phyloP scores from a whole-genome alignment of 2,888 invertebrate species.

The Thereva nobilitata region DNA sequence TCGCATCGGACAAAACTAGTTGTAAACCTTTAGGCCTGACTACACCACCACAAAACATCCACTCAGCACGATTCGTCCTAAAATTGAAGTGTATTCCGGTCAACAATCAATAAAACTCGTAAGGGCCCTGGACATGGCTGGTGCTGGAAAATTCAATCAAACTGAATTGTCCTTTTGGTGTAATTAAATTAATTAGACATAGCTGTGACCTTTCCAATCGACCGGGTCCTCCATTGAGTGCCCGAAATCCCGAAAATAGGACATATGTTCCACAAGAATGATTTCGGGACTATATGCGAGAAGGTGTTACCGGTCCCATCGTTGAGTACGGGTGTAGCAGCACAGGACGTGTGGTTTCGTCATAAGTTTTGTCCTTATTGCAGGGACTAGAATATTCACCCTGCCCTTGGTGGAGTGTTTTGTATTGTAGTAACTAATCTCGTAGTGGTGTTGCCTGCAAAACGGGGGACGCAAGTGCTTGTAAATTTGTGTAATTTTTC shows the following conservation, averaged over 20 bases:
- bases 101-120: constrained; percentile 19
- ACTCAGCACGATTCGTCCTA: constrained; percentile 36
- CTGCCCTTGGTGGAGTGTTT: neutral
- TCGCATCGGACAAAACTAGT: too few relatives aligned
- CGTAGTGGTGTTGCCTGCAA: constrained; percentile 27
- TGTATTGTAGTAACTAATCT: constrained; percentile 35
- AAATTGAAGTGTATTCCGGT: constrained; percentile 28
- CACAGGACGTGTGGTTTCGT: constrained; percentile 3
- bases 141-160: constrained; percentile 41
- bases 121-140: constrained; percentile 17
- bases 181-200: constrained; percentile 43
- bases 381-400: neutral
- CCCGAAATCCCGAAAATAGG: neutral
- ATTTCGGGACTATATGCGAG: neutral
- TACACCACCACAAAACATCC: constrained; percentile 32
- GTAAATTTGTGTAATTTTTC: constrained; percentile 40
- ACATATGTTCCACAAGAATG: constrained; percentile 4
- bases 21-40: too few relatives aligned
- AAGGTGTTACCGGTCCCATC: constrained; percentile 1
- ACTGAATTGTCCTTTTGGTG: constrained; percentile 41
- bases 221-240: constrained; percentile 5
- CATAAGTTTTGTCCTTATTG: neutral
- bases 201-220: constrained; percentile 40
- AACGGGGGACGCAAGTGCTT: constrained; percentile 35
- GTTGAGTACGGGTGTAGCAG: neutral